phyloP scores from a whole-genome alignment of 2,113 vertebrate species.

The Heloderma charlesbogerti region DNA sequence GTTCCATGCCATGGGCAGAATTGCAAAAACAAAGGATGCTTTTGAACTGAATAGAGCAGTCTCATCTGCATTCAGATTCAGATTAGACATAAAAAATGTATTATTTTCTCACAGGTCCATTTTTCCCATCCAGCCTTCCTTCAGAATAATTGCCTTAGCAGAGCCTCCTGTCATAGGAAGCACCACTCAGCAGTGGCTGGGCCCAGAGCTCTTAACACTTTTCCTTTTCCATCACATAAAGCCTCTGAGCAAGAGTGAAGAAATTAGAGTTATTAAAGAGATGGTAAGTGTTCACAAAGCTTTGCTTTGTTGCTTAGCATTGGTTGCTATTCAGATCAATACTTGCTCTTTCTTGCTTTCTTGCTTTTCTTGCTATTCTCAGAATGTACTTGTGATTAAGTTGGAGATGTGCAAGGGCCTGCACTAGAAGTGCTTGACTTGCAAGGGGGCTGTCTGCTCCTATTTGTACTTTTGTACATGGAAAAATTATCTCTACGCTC shows the following conservation, averaged over 20 bases:
- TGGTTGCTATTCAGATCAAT: not conserved
- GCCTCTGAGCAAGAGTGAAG: slow-evolving; percentile 86
- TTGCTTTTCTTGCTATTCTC: not conserved
- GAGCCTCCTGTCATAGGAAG: slow-evolving; percentile 90
- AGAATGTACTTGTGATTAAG: not conserved
- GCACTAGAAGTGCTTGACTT: not conserved
- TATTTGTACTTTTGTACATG: not conserved
- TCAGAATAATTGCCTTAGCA: slow-evolving; percentile 92
- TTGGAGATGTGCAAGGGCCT: not conserved
- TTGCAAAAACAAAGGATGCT: not conserved
- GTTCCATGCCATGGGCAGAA: not conserved
- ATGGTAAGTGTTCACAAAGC: slow-evolving; percentile 80
- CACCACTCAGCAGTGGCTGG: slow-evolving; percentile 90
- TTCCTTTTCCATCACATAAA: slow-evolving; percentile 91
- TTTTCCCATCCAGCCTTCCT: slow-evolving; percentile 92
- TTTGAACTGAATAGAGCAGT: not conserved
- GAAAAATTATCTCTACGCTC: not conserved
- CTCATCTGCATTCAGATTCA: not conserved
- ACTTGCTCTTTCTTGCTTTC: not conserved
- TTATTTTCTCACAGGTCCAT: slow-evolving; percentile 80
- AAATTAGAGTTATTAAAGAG: slow-evolving; percentile 85
- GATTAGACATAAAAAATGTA: not conserved
- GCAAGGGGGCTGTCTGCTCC: not conserved
- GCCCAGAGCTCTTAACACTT: slow-evolving; percentile 93
- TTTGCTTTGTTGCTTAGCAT: not conserved